phyloP scores from a whole-genome alignment of 2,797 vertebrate species.

The Lithobates sylvaticus region DNA sequence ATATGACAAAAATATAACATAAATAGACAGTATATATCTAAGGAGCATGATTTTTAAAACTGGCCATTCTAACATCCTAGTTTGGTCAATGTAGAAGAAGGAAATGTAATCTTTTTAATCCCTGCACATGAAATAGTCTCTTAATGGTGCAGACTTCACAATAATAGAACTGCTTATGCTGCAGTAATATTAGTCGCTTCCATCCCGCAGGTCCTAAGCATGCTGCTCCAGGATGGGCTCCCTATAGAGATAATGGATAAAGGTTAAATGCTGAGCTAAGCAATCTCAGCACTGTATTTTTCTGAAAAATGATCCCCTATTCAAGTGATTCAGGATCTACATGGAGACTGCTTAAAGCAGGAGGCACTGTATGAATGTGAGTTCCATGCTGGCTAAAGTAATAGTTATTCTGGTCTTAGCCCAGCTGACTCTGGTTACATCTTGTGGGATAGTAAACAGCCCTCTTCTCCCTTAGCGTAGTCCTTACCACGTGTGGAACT shows the following conservation, averaged over 20 bases:
- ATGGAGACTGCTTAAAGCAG: constrained; percentile 28
- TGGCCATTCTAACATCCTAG: background rate
- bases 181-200: constrained; percentile 38
- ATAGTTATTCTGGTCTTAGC: constrained; percentile 39
- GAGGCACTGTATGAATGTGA: constrained; percentile 20
- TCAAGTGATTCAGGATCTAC: constrained; percentile 24
- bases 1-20: background rate
- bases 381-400: constrained; percentile 27
- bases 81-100: background rate
- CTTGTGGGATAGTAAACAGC: constrained; percentile 30
- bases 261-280: constrained; percentile 28
- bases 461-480: constrained; percentile 1
- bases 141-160: constrained; percentile 29
- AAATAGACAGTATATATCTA: background rate
- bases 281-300: background rate
- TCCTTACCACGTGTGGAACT: constrained; percentile 37
- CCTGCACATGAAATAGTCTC: constrained; percentile 25
- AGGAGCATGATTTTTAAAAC: background rate
- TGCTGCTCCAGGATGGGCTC: background rate
- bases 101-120: constrained; percentile 31
- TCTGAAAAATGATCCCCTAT: constrained; percentile 22
- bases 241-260: constrained; percentile 20
- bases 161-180: constrained; percentile 47
- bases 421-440: constrained; percentile 52
- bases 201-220: constrained; percentile 9